A percentile compares a stretch with the other conserved stretches of the same genome.
phyloP scores from a whole-genome alignment of 1,140 invertebrate species.

The Diabrotica virgifera region DNA sequence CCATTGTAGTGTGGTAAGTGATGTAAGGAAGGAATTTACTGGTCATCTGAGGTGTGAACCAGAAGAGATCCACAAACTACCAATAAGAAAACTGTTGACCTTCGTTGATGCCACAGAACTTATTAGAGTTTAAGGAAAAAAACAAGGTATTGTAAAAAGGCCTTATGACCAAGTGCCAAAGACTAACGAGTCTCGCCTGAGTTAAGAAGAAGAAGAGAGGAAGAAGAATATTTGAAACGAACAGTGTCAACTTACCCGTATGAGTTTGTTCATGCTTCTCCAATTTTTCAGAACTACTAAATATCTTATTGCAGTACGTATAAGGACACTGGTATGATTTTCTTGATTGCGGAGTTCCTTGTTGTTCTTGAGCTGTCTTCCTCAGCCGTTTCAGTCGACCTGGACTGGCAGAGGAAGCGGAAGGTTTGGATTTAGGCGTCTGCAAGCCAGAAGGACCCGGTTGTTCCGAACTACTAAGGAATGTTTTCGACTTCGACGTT shows the following conservation, averaged over 20 bases:
- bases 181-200: too few species aligned
- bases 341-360: slow-evolving; percentile 24
- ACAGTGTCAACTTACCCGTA: slow-evolving; percentile 47
- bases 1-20: too few species aligned
- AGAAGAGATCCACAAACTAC: too few species aligned
- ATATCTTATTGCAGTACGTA: slow-evolving; percentile 57
- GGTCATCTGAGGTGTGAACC: too few species aligned
- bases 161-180: too few species aligned
- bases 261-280: slow-evolving; percentile 61
- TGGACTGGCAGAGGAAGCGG: slow-evolving; percentile 7
- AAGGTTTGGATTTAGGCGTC: slow-evolving; percentile 37
- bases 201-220: too few species aligned
- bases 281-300: slow-evolving; percentile 60
- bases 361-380: slow-evolving; percentile 28
- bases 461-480: slow-evolving; percentile 32
- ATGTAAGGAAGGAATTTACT: too few species aligned
- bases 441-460: slow-evolving; percentile 45
- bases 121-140: too few species aligned
- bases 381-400: slow-evolving; percentile 21
- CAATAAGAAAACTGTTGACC: too few species aligned
- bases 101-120: too few species aligned
- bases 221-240: too few species aligned
- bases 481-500: slow-evolving; percentile 31
- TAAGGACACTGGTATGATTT: slow-evolving; percentile 52
- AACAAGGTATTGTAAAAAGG: too few species aligned